Base-by-base conservation (phyloP, 1,140 invertebrate species). In the Heterodera carotae region DNA sequence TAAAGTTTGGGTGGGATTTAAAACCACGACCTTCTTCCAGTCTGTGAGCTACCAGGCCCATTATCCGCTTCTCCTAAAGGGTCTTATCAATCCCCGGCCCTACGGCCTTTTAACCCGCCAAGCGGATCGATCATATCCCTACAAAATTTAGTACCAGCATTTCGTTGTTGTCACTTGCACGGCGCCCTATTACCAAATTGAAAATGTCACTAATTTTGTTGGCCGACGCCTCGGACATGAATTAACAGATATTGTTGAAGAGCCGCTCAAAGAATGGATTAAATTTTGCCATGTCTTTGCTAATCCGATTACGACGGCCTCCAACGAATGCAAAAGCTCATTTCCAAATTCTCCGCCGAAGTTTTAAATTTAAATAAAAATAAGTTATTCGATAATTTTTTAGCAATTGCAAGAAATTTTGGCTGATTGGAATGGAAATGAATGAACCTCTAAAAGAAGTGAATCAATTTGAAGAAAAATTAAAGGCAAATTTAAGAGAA, bases 141-240 rank as follows among this genome's bases (percentile, higher is more conserved):
- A n/a, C n/a, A n/a, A 36, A 31, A 22, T 71, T 48, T 56, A 71
- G 69, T 71, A 71, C 33, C 1, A 71, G 48, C 39, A 71, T 71
- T 71, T 71, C n/a, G 25, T 71, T 71, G 48, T 71, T 31, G 59
- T 71, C 59, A 36, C 69, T 8, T 71, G 69, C 34, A 33, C 69
- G 2, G 18, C 22, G n/a, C 29, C 7, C 34, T 7, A 29, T n/a
- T 71, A 31, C 29, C 29, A 71, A 43, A 71, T 56, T 56, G 29
- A 53, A 33, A 43, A 71, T 43, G 43, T 33, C 59, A 56, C 34
- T 71, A 36, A 39, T 56, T 71, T 53, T 48, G 39, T 71, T n/a
- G 69, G 59, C 15, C 27, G 25, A 43, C 29, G 59, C 22, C 18
- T 53, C 48, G 48, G 29, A 7, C 4, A n/a, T 18, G 18, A 71